phyloP scores from a whole-genome alignment of 2,113 vertebrate genomes.

The Condylura cristata region DNA sequence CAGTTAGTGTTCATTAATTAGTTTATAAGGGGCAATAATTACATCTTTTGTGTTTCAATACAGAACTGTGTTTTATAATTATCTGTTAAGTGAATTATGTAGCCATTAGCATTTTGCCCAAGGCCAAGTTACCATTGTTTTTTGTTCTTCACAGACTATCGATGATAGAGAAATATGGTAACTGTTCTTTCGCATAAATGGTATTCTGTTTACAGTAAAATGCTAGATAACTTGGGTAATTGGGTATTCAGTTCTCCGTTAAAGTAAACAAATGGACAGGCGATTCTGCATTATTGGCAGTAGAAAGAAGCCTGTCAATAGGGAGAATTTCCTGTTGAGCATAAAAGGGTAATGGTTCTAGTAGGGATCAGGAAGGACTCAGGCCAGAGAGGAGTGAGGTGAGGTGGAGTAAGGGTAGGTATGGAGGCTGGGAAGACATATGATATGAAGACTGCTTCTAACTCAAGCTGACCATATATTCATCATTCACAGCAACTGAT shows the following conservation, averaged over 20 bases:
- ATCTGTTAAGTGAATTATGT: conserved; percentile 71
- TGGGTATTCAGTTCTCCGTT: not conserved
- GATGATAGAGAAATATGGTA: conserved; percentile 47
- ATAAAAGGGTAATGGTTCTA: not conserved
- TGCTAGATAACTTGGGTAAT: conserved; percentile 19
- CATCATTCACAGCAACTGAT: not conserved
- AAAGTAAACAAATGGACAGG: not conserved
- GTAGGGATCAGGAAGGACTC: not conserved
- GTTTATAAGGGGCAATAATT: conserved; percentile 75
- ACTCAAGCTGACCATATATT: not conserved
- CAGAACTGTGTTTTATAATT: conserved; percentile 70
- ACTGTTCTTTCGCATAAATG: conserved; percentile 47
- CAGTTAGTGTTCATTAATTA: conserved; percentile 76
- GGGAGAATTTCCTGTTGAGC: not conserved
- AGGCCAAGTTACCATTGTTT: conserved; percentile 63
- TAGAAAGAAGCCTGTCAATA: not conserved
- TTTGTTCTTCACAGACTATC: conserved; percentile 51
- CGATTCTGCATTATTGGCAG: not conserved
- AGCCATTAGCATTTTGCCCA: conserved; percentile 68
- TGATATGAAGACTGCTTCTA: not conserved
- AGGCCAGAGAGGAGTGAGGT: not conserved
- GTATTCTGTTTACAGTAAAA: conserved; percentile 55
- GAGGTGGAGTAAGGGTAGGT: too few relatives aligned
- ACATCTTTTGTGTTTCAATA: conserved; percentile 71
- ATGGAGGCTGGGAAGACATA: not conserved